Conservation (phyloP, 1,140 invertebrate species). For the Forficula auricularia region DNA sequence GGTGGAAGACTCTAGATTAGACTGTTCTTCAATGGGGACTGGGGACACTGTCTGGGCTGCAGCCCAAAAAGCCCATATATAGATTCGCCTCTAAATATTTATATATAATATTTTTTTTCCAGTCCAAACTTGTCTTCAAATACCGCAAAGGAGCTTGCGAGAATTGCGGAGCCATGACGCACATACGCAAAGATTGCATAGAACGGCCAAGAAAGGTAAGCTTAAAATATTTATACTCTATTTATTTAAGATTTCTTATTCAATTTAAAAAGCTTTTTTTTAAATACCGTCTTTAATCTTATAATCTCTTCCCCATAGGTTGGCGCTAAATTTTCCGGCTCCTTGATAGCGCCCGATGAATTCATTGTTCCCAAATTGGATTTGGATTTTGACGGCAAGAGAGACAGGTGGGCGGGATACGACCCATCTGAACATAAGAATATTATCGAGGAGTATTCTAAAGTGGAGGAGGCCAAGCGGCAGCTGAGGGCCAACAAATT, state of each 20-base stretch:
- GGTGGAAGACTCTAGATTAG: no score
- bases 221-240: no score
- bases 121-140: constrained; percentile 70
- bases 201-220: constrained; percentile 83
- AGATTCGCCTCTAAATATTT: no score
- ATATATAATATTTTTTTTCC: no score
- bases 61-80: no score
- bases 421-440: constrained; percentile 74
- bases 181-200: constrained; percentile 92
- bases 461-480: constrained; percentile 75
- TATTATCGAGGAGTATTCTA: constrained; percentile 83
- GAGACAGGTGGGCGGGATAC: constrained; percentile 98
- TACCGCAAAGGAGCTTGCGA: constrained; percentile 93
- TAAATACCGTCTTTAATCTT: no score
- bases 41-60: no score
- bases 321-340: no score
- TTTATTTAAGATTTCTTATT: no score
- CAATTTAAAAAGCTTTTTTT: no score
- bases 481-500: constrained; percentile 72
- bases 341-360: constrained; percentile 82
- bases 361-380: constrained; percentile 58
- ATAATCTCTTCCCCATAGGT: no score
- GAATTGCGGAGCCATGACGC: constrained; percentile 95
- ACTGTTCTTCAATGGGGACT: no score
- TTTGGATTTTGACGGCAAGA: constrained; percentile 81